These are phyloP conservation scores for Phengaris alcon DNA, from an alignment of 2,888 invertebrate species.

Conservation along the genomic window DNA sequence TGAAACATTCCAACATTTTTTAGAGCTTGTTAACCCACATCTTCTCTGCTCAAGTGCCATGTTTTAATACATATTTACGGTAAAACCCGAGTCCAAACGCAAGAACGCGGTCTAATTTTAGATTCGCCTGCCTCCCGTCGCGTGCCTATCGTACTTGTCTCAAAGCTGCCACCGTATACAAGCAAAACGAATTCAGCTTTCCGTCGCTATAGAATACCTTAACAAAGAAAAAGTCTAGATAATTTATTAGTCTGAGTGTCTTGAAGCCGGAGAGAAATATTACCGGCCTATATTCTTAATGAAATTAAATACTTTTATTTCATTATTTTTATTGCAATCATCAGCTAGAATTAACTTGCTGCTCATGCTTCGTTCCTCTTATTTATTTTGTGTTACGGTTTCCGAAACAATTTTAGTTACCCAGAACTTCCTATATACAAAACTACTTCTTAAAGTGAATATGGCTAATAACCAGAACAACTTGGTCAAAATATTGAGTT, in stretches of 20 bases:
- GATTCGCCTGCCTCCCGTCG: constrained; percentile 52
- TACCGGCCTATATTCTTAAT: background rate
- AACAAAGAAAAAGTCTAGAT: background rate
- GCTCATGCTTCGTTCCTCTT: background rate
- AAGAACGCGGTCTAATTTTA: constrained; percentile 67
- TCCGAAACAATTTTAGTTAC: background rate
- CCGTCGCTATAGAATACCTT: constrained; percentile 20
- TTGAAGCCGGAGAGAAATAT: background rate
- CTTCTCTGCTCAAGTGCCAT: too few relatives aligned
- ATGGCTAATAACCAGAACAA: background rate
- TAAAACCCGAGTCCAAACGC: constrained; percentile 42
- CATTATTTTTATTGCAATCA: background rate
- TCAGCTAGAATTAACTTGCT: background rate
- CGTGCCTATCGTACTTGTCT: constrained; percentile 59
- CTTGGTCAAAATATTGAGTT: background rate
- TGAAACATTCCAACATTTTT: background rate
- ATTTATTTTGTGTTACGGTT: background rate
- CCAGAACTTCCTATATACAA: background rate
- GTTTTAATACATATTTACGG: background rate
- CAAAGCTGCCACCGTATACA: constrained; percentile 19
- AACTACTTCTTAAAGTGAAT: background rate
- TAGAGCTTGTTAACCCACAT: too few relatives aligned
- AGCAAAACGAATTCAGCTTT: constrained; percentile 16
- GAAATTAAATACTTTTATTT: background rate
- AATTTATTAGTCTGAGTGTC: constrained; percentile 20